phyloP scores from a whole-genome alignment of 2,113 vertebrate genomes.

The Microtus montanus region DNA sequence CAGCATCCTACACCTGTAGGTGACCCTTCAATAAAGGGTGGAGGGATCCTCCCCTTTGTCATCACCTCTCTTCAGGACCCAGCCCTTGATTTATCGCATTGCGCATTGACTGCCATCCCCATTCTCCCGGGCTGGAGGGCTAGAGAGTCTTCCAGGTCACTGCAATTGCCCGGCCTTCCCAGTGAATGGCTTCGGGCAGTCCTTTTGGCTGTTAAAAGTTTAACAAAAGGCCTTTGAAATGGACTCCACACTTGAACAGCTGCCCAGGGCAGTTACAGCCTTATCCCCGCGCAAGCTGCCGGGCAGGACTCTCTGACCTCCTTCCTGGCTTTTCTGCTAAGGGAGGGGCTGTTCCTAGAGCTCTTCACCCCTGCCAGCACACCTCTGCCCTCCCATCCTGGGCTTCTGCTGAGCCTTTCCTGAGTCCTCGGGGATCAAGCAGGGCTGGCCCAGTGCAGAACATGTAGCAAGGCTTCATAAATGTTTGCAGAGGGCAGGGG shows the following conservation, averaged over 20 bases:
- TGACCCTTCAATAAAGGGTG: neutral
- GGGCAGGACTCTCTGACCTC: neutral
- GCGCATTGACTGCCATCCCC: neutral
- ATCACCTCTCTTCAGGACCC: fast-evolving
- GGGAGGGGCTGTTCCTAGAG: neutral
- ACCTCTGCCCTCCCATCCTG: neutral
- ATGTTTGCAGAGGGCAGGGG: neutral
- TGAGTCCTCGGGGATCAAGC: neutral
- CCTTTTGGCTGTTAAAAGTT: slow-evolving; percentile 63
- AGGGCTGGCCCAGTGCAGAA: neutral
- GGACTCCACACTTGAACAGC: slow-evolving; percentile 60
- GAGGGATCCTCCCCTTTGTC: neutral
- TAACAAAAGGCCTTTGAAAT: slow-evolving; percentile 78
- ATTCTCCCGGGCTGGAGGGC: neutral
- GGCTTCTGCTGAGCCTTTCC: neutral
- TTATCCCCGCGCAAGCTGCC: neutral
- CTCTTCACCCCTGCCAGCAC: neutral
- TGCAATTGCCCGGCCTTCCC: neutral
- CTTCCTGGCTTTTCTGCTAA: neutral
- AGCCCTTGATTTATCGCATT: neutral
- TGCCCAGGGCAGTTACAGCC: slow-evolving; percentile 32
- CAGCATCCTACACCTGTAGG: neutral
- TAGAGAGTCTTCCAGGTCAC: slow-evolving; percentile 31
- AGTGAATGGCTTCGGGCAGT: slow-evolving; percentile 17
- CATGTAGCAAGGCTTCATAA: neutral